phyloP scores from a whole-genome alignment of 2,797 vertebrate genomes.

The Dromococcyx pavoninus region DNA sequence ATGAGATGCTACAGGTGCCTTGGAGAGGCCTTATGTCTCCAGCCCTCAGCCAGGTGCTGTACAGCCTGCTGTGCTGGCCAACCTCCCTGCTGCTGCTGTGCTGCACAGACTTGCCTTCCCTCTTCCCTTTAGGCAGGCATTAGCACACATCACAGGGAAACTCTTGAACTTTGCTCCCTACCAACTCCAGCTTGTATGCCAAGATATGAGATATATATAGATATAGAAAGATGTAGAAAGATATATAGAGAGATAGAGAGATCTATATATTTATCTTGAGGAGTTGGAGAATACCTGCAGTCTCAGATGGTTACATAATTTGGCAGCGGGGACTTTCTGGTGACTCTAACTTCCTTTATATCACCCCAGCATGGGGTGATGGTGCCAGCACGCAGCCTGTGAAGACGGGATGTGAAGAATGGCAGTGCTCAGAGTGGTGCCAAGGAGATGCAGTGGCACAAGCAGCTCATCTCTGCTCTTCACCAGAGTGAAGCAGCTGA shows the following conservation, averaged over 20 bases:
- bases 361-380: background rate
- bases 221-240: too few relatives aligned
- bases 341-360: background rate
- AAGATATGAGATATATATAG: background rate
- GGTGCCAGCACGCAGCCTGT: rapidly evolving
- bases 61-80: background rate
- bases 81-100: too few relatives aligned
- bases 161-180: background rate
- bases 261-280: background rate
- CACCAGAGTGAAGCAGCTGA: background rate
- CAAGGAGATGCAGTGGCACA: background rate
- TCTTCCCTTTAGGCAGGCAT: background rate
- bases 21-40: background rate
- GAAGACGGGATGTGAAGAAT: rapidly evolving
- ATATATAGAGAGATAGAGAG: too few relatives aligned
- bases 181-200: background rate
- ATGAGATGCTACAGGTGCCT: background rate
- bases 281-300: background rate
- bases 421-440: background rate
- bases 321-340: background rate
- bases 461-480: background rate
- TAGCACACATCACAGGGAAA: rapidly evolving
- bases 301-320: background rate
- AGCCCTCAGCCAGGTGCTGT: rapidly evolving
- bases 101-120: background rate